A percentile compares a stretch with the other conserved stretches of the same genome.
Evolutionary conservation across 1,140 invertebrate species (phyloP).

Genomic region (Pinna nobilis): DNA sequence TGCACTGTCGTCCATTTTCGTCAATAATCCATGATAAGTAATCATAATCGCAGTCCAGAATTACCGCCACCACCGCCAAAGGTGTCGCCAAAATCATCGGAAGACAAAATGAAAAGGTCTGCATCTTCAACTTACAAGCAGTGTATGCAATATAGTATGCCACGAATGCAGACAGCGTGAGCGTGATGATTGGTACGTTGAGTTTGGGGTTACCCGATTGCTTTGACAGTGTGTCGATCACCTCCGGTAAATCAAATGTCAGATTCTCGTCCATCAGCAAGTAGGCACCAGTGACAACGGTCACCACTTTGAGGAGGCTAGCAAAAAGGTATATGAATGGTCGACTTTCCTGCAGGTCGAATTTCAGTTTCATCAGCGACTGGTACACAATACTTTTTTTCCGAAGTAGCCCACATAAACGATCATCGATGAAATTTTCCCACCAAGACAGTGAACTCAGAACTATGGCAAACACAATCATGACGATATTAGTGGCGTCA

Average conservation of each 20-base stretch:
- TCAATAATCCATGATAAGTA: background rate
- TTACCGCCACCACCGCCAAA: conserved; percentile 37
- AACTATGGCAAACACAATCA: conserved; percentile 78
- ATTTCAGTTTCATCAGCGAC: conserved; percentile 41
- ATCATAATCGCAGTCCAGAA: conserved; percentile 1
- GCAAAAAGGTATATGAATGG: conserved; percentile 39
- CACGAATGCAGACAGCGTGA: conserved; percentile 39
- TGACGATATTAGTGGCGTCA: background rate
- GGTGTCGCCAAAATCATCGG: conserved; percentile 59
- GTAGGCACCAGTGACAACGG: conserved; percentile 49
- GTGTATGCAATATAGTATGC: conserved; percentile 56
- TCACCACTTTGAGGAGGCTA: conserved; percentile 49
- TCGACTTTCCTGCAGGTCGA: conserved; percentile 48
- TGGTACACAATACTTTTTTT: conserved; percentile 35
- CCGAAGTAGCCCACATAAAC: conserved; percentile 41
- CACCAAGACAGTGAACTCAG: conserved; percentile 95
- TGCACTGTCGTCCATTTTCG: background rate
- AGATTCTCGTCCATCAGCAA: background rate
- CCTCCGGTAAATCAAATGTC: conserved; percentile 8
- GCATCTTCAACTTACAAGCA: conserved; percentile 66
- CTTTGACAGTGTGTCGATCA: background rate
- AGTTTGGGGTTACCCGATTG: background rate
- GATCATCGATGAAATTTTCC: conserved; percentile 93
- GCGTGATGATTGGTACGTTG: conserved; percentile 14
- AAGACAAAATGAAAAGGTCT: conserved; percentile 54